Evolutionary conservation across 1,140 invertebrate species (phyloP).

Genomic region (Cecropterus lyciades): DNA sequence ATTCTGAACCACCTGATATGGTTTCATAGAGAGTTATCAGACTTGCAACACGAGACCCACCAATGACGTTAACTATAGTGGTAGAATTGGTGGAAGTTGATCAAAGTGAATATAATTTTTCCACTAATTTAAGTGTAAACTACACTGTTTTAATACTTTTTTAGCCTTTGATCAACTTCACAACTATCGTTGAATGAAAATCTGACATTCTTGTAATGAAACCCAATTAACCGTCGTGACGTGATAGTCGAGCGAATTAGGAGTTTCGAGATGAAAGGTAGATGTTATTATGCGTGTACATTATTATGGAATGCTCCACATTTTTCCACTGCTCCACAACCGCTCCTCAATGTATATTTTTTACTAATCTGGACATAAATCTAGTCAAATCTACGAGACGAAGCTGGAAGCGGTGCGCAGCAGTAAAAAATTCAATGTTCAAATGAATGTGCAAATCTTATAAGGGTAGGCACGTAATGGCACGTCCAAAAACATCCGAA

Average conservation of each 20-base stretch:
- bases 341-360: background rate
- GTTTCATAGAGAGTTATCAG: background rate
- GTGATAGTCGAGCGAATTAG: conserved; percentile 37
- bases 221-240: conserved; percentile 23
- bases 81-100: background rate
- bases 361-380: conserved; percentile 8
- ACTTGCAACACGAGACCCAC: conserved; percentile 1
- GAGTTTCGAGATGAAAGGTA: conserved; percentile 59
- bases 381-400: background rate
- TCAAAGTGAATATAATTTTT: conserved; percentile 1
- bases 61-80: background rate
- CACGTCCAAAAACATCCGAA: background rate
- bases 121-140: background rate
- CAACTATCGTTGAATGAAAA: background rate
- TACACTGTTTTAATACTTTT: background rate
- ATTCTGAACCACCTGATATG: too few species aligned
- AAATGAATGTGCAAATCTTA: conserved; percentile 30
- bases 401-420: conserved; percentile 27
- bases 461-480: background rate
- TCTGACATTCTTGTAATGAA: conserved; percentile 3
- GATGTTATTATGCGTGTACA: conserved; percentile 61
- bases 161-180: conserved; percentile 10
- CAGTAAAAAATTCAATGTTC: conserved; percentile 23
- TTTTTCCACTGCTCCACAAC: conserved; percentile 19
- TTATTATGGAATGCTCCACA: conserved; percentile 18